These are phyloP conservation scores for Eudemis profundana DNA, from an alignment of 2,888 invertebrate genomes.

Conservation along the genomic window DNA sequence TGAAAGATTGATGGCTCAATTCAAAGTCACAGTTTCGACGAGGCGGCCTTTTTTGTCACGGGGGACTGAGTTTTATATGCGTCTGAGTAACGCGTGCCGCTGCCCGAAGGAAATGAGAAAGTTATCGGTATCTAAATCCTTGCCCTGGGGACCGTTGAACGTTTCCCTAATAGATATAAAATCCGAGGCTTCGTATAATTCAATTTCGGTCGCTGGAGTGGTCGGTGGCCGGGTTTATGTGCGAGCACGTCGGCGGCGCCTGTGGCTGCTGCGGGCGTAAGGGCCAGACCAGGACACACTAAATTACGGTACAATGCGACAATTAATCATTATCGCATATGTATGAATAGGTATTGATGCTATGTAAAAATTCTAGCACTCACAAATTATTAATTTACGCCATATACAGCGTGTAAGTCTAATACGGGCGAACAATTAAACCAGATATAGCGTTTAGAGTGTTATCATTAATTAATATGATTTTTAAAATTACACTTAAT, in stretches of 20 bases:
- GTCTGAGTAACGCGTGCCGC: slow-evolving; percentile 64
- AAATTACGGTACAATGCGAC: neutral
- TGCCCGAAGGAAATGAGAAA: slow-evolving; percentile 81
- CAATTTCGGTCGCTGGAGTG: slow-evolving; percentile 71
- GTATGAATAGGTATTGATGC: too few relatives aligned
- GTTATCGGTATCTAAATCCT: slow-evolving; percentile 82
- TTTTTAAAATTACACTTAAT: too few relatives aligned
- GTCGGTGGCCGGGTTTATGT: slow-evolving; percentile 66
- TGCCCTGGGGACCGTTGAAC: slow-evolving; percentile 72
- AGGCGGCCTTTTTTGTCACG: slow-evolving; percentile 60
- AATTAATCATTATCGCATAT: neutral
- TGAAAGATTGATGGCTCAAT: slow-evolving; percentile 72
- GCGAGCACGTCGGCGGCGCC: slow-evolving; percentile 58
- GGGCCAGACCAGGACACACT: slow-evolving; percentile 35
- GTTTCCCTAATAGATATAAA: slow-evolving; percentile 82
- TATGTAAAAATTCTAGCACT: too few relatives aligned
- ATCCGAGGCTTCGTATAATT: slow-evolving; percentile 78
- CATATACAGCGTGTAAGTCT: too few relatives aligned
- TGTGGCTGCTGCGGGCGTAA: slow-evolving; percentile 42
- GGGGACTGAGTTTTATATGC: slow-evolving; percentile 64
- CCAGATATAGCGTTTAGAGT: too few relatives aligned
- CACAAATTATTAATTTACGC: too few relatives aligned
- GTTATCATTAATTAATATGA: too few relatives aligned
- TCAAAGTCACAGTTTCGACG: slow-evolving; percentile 58
- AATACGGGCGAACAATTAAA: too few relatives aligned